Evolutionary conservation across 2,797 vertebrate species (phyloP).

Genomic region (Bryconaethiops microstoma): DNA sequence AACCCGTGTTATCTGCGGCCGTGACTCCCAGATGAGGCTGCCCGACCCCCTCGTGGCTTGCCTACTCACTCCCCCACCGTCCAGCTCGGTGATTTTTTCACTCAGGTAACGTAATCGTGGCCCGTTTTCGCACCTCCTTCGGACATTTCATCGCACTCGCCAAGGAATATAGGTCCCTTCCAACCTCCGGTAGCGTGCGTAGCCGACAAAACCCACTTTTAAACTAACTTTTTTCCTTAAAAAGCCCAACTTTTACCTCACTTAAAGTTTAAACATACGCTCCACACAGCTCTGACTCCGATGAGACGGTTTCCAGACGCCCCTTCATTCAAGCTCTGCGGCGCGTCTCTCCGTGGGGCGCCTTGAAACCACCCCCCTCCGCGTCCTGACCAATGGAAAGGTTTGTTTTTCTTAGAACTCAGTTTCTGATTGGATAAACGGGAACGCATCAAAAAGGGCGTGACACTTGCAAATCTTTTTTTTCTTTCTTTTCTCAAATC

Average conservation of each 20-base stretch:
- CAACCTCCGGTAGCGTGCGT: background rate
- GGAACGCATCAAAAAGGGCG: conserved; percentile 49
- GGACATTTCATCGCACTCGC: conserved; percentile 34
- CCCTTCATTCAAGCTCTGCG: conserved; percentile 75
- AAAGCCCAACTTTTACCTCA: conserved; percentile 11
- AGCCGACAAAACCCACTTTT: conserved; percentile 13
- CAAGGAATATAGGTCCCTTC: background rate
- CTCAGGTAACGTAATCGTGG: conserved; percentile 39
- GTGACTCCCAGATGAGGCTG: conserved; percentile 27
- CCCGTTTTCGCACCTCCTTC: conserved; percentile 31
- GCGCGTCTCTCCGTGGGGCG: conserved; percentile 62
- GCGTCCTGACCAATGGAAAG: conserved; percentile 71
- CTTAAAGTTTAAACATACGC: conserved; percentile 49
- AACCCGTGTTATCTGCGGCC: background rate
- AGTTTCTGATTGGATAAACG: conserved; percentile 68
- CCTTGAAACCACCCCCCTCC: conserved; percentile 42
- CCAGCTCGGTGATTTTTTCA: conserved; percentile 1
- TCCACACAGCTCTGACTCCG: conserved; percentile 60
- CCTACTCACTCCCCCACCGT: conserved; percentile 40
- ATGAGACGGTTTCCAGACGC: conserved; percentile 66
- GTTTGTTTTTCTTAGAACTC: conserved; percentile 69
- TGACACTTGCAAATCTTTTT: conserved; percentile 27
- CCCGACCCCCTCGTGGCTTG: conserved; percentile 24
- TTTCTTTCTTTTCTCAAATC: conserved; percentile 24
- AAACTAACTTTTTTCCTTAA: background rate